A percentile compares a stretch with the other conserved stretches of the same genome.
Conservation (phyloP, 2,888 invertebrate genomes). For the Elmis aenea region DNA sequence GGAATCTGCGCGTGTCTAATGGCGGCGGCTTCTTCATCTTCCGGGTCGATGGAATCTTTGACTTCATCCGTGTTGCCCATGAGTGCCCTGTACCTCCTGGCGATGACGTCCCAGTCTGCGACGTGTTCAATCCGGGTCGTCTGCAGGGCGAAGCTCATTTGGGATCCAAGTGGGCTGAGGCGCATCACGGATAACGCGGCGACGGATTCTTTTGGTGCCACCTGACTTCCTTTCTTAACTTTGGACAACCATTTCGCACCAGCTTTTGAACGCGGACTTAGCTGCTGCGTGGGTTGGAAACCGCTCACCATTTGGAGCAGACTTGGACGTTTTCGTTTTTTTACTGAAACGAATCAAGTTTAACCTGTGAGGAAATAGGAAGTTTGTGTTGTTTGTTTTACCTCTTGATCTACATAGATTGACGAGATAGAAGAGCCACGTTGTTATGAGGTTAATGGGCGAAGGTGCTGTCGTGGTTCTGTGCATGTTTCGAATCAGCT, state of each 20-base stretch:
- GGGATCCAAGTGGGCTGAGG: constrained; percentile 78
- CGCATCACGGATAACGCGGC: constrained; percentile 75
- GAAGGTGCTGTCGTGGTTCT: constrained; percentile 95
- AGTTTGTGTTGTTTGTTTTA: constrained; percentile 22
- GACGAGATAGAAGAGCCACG: constrained; percentile 83
- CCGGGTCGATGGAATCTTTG: constrained; percentile 40
- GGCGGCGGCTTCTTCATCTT: constrained; percentile 39
- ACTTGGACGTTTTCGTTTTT: constrained; percentile 63
- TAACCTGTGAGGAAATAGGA: too few relatives aligned
- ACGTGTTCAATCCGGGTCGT: constrained; percentile 81
- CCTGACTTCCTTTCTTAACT: constrained; percentile 74
- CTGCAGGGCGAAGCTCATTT: constrained; percentile 72
- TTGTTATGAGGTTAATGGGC: constrained; percentile 94
- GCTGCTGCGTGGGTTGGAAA: constrained; percentile 59
- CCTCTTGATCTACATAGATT: constrained; percentile 64
- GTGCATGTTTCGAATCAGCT: constrained; percentile 98
- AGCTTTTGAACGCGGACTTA: constrained; percentile 81
- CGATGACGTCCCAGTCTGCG: constrained; percentile 86
- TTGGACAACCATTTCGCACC: constrained; percentile 86
- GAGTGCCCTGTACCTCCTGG: constrained; percentile 80
- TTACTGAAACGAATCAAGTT: not conserved
- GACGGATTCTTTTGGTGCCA: constrained; percentile 74
- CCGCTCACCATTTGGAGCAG: constrained; percentile 78
- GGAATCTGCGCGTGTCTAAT: constrained; percentile 30
- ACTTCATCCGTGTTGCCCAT: constrained; percentile 59